A percentile compares a stretch with the other conserved stretches of the same genome.
phyloP scores from a whole-genome alignment of 1,140 invertebrate species.

The Lepidostoma basale region DNA sequence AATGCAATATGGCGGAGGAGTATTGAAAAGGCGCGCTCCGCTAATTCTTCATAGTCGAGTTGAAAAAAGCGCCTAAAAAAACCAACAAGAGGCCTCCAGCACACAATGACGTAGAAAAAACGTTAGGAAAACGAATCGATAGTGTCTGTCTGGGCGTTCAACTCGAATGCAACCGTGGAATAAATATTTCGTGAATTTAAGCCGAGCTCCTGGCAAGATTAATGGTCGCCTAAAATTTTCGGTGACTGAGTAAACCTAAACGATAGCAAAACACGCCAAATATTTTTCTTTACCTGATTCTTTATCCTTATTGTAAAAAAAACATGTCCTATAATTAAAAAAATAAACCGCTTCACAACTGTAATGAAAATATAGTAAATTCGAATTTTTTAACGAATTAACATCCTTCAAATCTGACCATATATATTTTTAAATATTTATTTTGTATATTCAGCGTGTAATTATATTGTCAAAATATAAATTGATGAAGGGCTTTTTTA shows the following conservation, averaged over 20 bases:
- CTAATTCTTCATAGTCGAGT: slow-evolving; percentile 17
- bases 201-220: neutral
- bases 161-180: slow-evolving; percentile 10
- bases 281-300: too few species aligned
- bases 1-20: neutral
- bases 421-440: too few species aligned
- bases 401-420: too few species aligned
- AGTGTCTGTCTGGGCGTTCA: slow-evolving; percentile 11
- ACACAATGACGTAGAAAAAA: slow-evolving; percentile 7
- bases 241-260: neutral
- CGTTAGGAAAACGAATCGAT: slow-evolving; percentile 3
- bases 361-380: too few species aligned
- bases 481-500: too few species aligned
- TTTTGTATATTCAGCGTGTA: too few species aligned
- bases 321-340: too few species aligned
- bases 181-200: neutral
- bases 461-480: too few species aligned
- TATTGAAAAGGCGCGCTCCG: neutral
- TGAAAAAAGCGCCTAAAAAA: neutral
- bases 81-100: neutral
- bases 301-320: too few species aligned
- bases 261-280: too few species aligned
- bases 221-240: neutral
- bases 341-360: too few species aligned
- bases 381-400: too few species aligned